Conservation (phyloP, 2,797 vertebrate species). For the Aythya fuligula region DNA sequence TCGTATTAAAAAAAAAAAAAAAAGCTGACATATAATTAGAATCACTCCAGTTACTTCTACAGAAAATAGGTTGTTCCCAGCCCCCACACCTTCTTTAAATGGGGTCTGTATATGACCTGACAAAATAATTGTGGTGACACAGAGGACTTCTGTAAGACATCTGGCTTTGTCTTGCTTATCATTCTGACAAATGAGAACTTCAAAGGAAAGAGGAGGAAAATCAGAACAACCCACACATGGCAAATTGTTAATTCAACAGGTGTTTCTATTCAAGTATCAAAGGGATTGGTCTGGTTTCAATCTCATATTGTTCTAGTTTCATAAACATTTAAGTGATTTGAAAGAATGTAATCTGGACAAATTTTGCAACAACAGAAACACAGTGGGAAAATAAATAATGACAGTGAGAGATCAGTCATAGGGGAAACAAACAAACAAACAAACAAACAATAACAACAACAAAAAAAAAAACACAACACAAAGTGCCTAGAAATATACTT, state of each 20-base stretch:
- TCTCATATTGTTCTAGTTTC: not conserved
- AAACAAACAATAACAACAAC: too few species aligned
- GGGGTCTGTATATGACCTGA: conserved; percentile 1
- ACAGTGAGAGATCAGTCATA: not conserved
- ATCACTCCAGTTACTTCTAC: not conserved
- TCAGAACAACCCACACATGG: not conserved
- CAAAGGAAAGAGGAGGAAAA: not conserved
- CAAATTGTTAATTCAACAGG: not conserved
- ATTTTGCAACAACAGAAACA: not conserved
- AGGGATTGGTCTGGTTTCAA: not conserved
- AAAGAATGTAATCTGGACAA: not conserved
- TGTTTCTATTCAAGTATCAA: not conserved
- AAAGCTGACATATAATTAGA: conserved; percentile 35
- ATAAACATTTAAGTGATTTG: not conserved
- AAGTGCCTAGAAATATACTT: not conserved
- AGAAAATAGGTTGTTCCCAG: conserved; percentile 31
- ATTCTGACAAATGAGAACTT: conserved; percentile 10
- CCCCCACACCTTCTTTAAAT: not conserved
- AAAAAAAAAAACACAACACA: not conserved
- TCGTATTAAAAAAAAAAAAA: conserved; percentile 36
- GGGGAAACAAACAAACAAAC: too few species aligned
- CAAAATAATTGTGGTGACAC: not conserved
- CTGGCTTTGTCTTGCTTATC: not conserved
- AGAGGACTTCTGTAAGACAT: not conserved
- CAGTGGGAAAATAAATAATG: not conserved